Evolutionary conservation across 1,140 invertebrate genomes (phyloP).

Genomic region (Caenorhabditis tropicalis): DNA sequence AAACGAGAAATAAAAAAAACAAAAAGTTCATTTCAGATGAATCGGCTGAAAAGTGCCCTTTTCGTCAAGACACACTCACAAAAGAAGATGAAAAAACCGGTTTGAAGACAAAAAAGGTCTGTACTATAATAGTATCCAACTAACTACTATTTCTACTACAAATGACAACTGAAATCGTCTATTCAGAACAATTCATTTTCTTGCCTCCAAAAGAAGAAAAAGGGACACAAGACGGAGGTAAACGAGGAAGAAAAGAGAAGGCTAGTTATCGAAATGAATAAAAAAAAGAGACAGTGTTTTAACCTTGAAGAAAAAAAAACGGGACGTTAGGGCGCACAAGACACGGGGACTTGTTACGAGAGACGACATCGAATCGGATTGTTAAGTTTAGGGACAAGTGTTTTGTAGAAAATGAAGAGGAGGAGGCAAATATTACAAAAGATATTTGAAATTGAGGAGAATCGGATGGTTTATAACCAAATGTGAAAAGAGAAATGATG

Average conservation of each 20-base stretch:
- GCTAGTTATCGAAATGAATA: neutral
- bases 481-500: too few relatives aligned
- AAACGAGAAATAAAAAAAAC: neutral
- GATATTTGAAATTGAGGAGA: neutral
- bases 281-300: slow-evolving; percentile 31
- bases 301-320: slow-evolving; percentile 39
- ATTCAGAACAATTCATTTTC: neutral
- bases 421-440: neutral
- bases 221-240: neutral
- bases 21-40: neutral
- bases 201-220: neutral
- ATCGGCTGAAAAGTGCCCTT: neutral
- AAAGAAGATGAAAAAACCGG: neutral
- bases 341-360: slow-evolving; percentile 26
- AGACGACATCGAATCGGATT: neutral
- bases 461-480: neutral
- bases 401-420: neutral
- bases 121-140: neutral
- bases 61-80: neutral
- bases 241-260: slow-evolving; percentile 24
- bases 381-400: slow-evolving; percentile 16
- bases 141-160: neutral
- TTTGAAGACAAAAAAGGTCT: slow-evolving; percentile 4
- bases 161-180: slow-evolving; percentile 18
- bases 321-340: slow-evolving; percentile 18